Conservation (phyloP, 2,888 invertebrate species). For the Macrophya annulata region DNA sequence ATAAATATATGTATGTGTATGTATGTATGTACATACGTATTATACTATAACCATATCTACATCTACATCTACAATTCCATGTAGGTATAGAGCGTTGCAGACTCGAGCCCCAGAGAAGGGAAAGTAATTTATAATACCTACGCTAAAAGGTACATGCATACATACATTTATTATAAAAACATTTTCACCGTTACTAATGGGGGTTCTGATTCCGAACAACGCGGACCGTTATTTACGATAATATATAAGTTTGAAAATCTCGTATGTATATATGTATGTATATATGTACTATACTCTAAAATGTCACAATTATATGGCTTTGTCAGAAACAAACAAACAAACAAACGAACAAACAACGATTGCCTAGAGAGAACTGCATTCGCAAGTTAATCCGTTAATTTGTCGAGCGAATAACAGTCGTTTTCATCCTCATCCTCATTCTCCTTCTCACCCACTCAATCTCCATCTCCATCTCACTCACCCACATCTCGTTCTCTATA, state of each 20-base stretch:
- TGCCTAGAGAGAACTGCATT: slow-evolving; percentile 13
- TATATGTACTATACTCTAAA: not conserved
- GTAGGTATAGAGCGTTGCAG: not conserved
- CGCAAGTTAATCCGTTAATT: slow-evolving; percentile 47
- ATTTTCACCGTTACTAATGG: slow-evolving; percentile 5
- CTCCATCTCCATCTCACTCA: not conserved
- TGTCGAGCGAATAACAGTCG: slow-evolving; percentile 33
- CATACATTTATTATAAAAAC: slow-evolving; percentile 1
- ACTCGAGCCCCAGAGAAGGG: not conserved
- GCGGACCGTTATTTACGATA: not conserved
- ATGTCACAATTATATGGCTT: not conserved
- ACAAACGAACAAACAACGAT: not conserved
- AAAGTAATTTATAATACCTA: slow-evolving; percentile 15
- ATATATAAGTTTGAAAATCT: slow-evolving; percentile 1
- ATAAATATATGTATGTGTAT: not conserved
- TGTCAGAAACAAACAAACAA: not conserved
- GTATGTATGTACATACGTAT: not conserved
- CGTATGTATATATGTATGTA: not conserved
- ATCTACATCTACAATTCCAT: too few species aligned
- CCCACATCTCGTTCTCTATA: too few species aligned
- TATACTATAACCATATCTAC: not conserved
- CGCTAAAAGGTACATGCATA: slow-evolving; percentile 19
- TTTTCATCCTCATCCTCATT: not conserved
- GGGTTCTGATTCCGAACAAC: not conserved
- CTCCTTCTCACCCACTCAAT: not conserved